phyloP scores from a whole-genome alignment of 2,113 vertebrate genomes.

The Plotosus lineatus region DNA sequence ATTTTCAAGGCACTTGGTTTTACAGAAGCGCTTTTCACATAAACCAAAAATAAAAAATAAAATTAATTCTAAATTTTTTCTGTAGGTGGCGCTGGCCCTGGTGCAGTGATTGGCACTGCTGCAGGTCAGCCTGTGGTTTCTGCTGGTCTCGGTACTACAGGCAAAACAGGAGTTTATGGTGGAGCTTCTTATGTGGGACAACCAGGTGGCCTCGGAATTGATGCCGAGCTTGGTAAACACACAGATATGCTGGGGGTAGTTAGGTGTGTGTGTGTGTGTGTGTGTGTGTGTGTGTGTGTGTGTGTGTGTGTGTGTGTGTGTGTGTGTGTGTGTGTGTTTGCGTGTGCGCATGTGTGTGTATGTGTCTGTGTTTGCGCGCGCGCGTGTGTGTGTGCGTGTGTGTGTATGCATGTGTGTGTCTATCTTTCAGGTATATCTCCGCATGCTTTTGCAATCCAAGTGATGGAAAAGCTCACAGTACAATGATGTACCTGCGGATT shows the following conservation, averaged over 20 bases:
- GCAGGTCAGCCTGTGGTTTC: conserved; percentile 60
- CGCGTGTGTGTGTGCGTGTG: conserved; percentile 12
- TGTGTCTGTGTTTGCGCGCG: background rate
- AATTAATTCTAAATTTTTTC: conserved; percentile 32
- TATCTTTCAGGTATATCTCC: too few relatives aligned
- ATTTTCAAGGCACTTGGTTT: too few relatives aligned
- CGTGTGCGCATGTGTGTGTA: background rate
- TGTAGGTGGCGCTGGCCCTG: conserved; percentile 52
- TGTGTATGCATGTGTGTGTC: conserved; percentile 1
- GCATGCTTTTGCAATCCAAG: conserved; percentile 26
- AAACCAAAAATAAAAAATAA: too few relatives aligned
- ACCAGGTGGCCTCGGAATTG: conserved; percentile 50
- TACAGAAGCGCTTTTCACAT: too few relatives aligned
- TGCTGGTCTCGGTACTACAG: conserved; percentile 56
- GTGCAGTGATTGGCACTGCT: conserved; percentile 51
- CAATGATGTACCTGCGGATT: conserved; percentile 35
- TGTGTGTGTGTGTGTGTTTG: conserved; percentile 17
- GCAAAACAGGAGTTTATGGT: conserved; percentile 50
- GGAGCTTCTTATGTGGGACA: conserved; percentile 45
- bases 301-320: conserved; percentile 8
- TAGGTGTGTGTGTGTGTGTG: background rate
- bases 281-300: conserved; percentile 11
- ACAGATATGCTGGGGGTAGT: background rate
- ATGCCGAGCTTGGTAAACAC: conserved; percentile 50
- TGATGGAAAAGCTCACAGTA: conserved; percentile 29